These are phyloP conservation scores for Apamea anceps DNA, from an alignment of 2,888 invertebrate species.

Conservation along the genomic window DNA sequence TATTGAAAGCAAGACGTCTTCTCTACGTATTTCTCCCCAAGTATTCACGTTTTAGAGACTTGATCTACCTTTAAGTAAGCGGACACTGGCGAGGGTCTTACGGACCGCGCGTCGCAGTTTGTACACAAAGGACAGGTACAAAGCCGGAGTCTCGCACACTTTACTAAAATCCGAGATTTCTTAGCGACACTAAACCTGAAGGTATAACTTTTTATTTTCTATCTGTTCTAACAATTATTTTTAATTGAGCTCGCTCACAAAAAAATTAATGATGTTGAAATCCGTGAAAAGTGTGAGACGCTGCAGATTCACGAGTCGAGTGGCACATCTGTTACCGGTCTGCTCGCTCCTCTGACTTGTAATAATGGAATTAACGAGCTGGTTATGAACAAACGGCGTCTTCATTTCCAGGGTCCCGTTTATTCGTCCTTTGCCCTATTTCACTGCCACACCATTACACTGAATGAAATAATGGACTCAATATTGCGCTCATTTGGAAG, in stretches of 20 bases:
- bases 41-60: constrained; percentile 45
- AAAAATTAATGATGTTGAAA: constrained; percentile 75
- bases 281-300: constrained; percentile 72
- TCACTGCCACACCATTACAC: constrained; percentile 88
- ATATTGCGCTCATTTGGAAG: constrained; percentile 82
- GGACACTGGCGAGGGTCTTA: constrained; percentile 51
- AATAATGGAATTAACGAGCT: constrained; percentile 90
- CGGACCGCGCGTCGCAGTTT: constrained; percentile 54
- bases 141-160: constrained; percentile 47
- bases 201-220: constrained; percentile 58
- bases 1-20: constrained; percentile 40
- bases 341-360: constrained; percentile 87
- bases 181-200: constrained; percentile 53
- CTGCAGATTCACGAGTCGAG: constrained; percentile 81
- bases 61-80: constrained; percentile 59
- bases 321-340: constrained; percentile 88
- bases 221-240: constrained; percentile 70
- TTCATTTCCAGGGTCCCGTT: constrained; percentile 88
- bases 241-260: constrained; percentile 72
- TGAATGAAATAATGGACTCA: constrained; percentile 87
- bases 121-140: constrained; percentile 54
- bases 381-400: constrained; percentile 90
- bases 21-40: constrained; percentile 32
- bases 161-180: constrained; percentile 54
- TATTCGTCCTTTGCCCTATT: constrained; percentile 87